Evolutionary conservation across 2,797 vertebrate genomes (phyloP), one percentile per base, ranked within the genome.

Genomic region (Anniella stebbinsi): DNA sequence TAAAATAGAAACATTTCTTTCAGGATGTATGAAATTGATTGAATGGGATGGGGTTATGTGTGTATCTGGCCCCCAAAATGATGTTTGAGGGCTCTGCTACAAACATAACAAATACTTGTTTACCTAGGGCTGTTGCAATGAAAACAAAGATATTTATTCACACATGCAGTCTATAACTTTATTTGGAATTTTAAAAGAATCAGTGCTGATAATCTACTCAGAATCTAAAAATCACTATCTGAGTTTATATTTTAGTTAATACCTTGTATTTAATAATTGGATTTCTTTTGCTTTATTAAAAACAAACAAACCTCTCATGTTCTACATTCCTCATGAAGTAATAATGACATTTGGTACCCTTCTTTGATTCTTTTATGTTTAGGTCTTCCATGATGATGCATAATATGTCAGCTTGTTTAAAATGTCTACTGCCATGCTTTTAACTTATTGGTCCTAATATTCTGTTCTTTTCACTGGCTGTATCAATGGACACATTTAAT

Each of bases 281-380:
- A 23, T 15, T 88, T 72, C n/a, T 88, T 88, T 81, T 88, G n/a
- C 72, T 72, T 48, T 10, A 36, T 38, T 88, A 88, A 23, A 54
- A 88, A 23, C 36, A 51, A 1, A 70, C n/a, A 28, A 30, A 1
- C 54, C 23, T 54, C 45, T 87, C 76, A 23, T 25, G 11, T 45
- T 80, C 33, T 17, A 45, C 57, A 66, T 77, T n/a, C 60, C 8
- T 73, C 33, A 38, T 51, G 6, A 45, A 54, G 54, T 28, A 28
- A 13, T 17, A 66, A 73, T 86, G 21, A 33, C 33, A 57, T 30
- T 75, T 38, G 28, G 30, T 4, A 30, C 1, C 21, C n/a, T 66
- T 87, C 8, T 57, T 73, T 48, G 82, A 6, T 66, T 41, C 23
- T 41, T 38, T 82, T 41, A 45, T 48, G 6, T 70, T 84, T 45